Evolutionary conservation across 1,140 invertebrate species (phyloP), one percentile per base, ranked within the genome.

Genomic region (Rhizoglyphus robini): DNA sequence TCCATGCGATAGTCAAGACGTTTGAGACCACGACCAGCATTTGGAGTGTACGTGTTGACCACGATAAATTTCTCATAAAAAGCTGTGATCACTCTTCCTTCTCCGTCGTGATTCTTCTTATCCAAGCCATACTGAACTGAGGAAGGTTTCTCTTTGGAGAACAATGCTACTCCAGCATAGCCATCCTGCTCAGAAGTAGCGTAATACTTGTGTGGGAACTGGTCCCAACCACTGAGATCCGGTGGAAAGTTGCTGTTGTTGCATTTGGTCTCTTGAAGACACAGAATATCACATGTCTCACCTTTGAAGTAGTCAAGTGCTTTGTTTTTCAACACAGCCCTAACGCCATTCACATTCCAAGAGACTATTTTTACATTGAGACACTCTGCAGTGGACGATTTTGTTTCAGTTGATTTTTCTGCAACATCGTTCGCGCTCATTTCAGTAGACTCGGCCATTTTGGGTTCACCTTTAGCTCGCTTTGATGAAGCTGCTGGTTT

Each of bases 31-130:
- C 85, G 78, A 0, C 88, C 87, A 74, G 83, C 78, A 78, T 88
- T 88, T 47, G 85, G 85, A 32, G 88, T 83, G 80, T 88, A 86
- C 30, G 80, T 74, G 65, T 78, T 79, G 20, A 98, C 81, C 11
- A 99, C 73, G 77, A 84, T 95, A 76, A 90, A 98, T 57, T 90
- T 83, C 65, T 93, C 86, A 79, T 84, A 99, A 79, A 99, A 95
- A 0, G 89, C 89, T 29, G 89, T 96, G 59, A 99, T 96, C n/a
- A 93, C 83, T 72, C 96, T 82, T 2, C 93, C 95, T 71, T 81
- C 81, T 70, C 90, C 86, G 66, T 82, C 80, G 78, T 96, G 80
- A 58, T 79, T 73, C 29, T 74, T 63, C 11, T 71, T 70, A 49
- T 84, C 83, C 65, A 99, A 79, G 0, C 94, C 94, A 75, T 88